Conservation (phyloP, 2,797 vertebrate species). For the Varecia variegata region DNA sequence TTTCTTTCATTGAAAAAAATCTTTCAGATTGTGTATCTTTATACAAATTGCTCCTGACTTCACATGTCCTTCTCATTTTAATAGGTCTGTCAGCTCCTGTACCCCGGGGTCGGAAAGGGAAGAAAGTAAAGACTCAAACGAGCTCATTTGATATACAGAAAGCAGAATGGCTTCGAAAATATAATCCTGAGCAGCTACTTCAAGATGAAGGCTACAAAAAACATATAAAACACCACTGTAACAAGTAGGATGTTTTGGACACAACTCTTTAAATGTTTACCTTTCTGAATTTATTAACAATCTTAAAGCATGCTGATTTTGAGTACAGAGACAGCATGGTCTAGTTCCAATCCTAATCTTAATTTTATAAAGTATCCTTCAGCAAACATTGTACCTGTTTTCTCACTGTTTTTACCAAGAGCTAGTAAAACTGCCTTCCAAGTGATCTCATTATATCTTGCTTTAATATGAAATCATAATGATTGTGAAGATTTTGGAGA, state of each 20-base stretch:
- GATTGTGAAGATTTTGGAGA: conserved; percentile 40
- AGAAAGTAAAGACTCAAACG: conserved; percentile 98
- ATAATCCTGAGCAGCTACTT: conserved; percentile 98
- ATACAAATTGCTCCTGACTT: background rate
- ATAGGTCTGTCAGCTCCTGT: conserved; percentile 96
- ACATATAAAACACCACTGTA: conserved; percentile 99
- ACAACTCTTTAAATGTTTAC: background rate
- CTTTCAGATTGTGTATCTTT: background rate
- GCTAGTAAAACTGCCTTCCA: conserved; percentile 32
- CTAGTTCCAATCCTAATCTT: background rate
- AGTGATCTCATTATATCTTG: background rate
- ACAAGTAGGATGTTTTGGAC: conserved; percentile 88
- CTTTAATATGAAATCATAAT: background rate
- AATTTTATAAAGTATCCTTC: background rate
- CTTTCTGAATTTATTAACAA: conserved; percentile 17
- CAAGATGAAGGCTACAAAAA: conserved; percentile 99
- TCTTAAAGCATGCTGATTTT: conserved; percentile 4
- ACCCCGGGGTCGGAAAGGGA: conserved; percentile 97
- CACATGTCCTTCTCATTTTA: conserved; percentile 32
- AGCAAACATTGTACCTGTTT: background rate
- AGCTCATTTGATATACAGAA: conserved; percentile 99
- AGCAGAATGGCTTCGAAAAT: conserved; percentile 98
- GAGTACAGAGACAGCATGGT: background rate
- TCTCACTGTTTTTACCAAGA: background rate
- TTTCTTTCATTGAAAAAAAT: conserved; percentile 17